Conservation (phyloP, 2,797 vertebrate genomes). For the Gambelia wislizenii region DNA sequence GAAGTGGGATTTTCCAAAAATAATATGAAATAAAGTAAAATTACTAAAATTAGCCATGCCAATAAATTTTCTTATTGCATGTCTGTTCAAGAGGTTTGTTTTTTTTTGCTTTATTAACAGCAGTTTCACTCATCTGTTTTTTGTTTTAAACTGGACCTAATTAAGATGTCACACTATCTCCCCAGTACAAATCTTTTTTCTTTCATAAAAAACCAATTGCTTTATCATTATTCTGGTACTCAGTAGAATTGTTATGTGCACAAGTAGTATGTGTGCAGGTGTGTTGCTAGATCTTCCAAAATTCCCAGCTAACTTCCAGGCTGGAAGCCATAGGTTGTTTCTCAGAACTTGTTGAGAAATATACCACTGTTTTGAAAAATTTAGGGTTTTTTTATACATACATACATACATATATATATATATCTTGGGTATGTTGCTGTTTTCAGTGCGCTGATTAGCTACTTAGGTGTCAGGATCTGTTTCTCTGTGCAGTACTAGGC, state of each 20-base stretch:
- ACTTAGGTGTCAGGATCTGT: too few species aligned
- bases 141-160: not conserved
- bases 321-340: not conserved
- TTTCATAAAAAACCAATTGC: not conserved
- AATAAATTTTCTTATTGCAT: not conserved
- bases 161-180: not conserved
- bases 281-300: not conserved
- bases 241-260: not conserved
- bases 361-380: not conserved
- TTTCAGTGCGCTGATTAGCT: too few species aligned
- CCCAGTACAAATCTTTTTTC: conserved; percentile 32
- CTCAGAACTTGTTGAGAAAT: not conserved
- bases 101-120: not conserved
- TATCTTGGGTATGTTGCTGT: too few species aligned
- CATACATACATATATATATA: too few species aligned
- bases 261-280: not conserved
- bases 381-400: too few species aligned
- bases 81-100: not conserved
- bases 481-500: too few species aligned
- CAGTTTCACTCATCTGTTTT: not conserved
- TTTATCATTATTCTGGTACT: not conserved
- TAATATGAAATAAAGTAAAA: too few species aligned
- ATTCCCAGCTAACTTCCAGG: not conserved
- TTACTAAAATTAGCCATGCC: too few species aligned
- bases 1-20: too few species aligned